phyloP scores from a whole-genome alignment of 2,797 vertebrate genomes.

The Ibycter americanus region DNA sequence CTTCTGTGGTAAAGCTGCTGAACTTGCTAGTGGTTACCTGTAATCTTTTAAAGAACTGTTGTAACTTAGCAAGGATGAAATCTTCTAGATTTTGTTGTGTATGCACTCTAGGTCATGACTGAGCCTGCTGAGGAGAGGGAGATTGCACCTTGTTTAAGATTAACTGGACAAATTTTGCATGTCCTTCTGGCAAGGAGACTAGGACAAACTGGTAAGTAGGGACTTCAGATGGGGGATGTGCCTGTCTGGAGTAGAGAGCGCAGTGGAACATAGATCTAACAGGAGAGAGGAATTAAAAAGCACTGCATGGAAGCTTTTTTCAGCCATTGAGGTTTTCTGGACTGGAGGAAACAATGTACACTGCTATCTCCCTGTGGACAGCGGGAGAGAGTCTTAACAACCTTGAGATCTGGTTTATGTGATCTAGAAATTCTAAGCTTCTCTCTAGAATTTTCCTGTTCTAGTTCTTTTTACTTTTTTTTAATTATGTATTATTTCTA shows the following conservation, averaged over 20 bases:
- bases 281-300: not conserved
- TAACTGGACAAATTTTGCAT: not conserved
- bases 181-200: not conserved
- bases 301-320: rapidly evolving
- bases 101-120: not conserved
- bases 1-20: not conserved
- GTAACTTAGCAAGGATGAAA: not conserved
- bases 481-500: not conserved
- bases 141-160: not conserved
- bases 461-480: not conserved
- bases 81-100: rapidly evolving
- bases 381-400: not conserved
- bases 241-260: not conserved
- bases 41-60: not conserved
- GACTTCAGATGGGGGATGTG: not conserved
- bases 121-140: not conserved
- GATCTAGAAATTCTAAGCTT: not conserved
- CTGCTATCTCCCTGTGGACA: too few species aligned
- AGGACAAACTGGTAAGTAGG: not conserved
- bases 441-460: not conserved
- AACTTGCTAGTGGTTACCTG: not conserved
- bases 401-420: not conserved
- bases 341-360: not conserved
- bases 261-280: not conserved
- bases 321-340: not conserved